Evolutionary conservation across 2,888 invertebrate genomes (phyloP).

Genomic region (Gnatocerus cornutus): DNA sequence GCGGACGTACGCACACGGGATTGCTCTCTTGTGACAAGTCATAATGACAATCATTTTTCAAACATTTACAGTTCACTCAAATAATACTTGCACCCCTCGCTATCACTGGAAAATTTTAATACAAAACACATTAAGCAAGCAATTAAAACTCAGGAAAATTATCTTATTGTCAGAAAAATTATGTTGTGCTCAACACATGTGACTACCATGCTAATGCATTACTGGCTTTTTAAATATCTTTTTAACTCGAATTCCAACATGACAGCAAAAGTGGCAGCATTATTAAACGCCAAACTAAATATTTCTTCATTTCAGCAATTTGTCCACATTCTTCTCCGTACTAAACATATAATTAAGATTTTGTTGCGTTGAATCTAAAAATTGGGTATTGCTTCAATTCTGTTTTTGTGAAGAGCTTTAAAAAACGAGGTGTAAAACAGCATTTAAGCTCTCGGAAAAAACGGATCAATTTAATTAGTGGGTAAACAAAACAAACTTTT

Average conservation of each 20-base stretch:
- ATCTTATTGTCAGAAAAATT: neutral
- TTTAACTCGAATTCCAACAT: too few relatives aligned
- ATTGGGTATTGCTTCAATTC: neutral
- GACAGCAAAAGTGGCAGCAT: too few relatives aligned
- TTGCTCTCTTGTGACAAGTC: neutral
- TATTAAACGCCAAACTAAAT: too few relatives aligned
- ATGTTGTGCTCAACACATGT: too few relatives aligned
- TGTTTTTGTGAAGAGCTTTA: neutral
- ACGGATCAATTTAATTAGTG: constrained; percentile 16
- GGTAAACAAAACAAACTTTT: constrained; percentile 12
- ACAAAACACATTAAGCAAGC: neutral
- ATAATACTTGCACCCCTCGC: constrained; percentile 1
- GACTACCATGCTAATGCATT: too few relatives aligned
- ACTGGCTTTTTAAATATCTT: too few relatives aligned
- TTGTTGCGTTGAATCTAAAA: too few relatives aligned
- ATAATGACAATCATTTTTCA: neutral
- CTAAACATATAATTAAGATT: too few relatives aligned
- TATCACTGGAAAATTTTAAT: neutral
- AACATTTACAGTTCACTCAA: neutral
- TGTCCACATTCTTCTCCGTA: too few relatives aligned
- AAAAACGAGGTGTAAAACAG: constrained; percentile 14
- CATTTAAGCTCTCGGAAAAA: constrained; percentile 12
- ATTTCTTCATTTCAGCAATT: too few relatives aligned
- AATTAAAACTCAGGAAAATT: neutral
- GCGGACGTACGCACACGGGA: neutral